Evolutionary conservation across 1,140 invertebrate species (phyloP), one percentile per base, ranked within the genome.

Genomic region (Himalopsyche phryganea): DNA sequence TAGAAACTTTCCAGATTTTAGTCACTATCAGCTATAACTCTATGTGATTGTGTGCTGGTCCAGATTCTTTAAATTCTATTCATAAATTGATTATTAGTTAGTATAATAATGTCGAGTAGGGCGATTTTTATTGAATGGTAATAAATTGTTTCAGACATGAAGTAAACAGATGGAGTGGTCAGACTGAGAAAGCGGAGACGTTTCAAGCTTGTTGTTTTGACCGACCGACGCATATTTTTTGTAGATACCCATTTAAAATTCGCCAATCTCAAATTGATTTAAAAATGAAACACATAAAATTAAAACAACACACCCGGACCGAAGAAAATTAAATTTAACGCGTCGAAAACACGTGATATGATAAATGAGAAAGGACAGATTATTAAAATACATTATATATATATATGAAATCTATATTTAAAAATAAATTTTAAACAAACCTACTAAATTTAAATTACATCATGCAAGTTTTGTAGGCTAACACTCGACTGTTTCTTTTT

Each of bases 201-300:
- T 23, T 41, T 20, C 11, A 51, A 38, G 35, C 51, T 42, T 50
- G 57, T 32, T 40, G n/a, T 15, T 15, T 40, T 40, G 28, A 40
- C 13, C 47, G 23, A 28, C 23, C 23, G 23, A 28, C 23, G 23
- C 23, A 63, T 17, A 55, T 52, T 46, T 50, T 35, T 59, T 63
- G 61, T 63, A 63, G 61, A 63, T 63, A 63, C 50, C 50, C 35
- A 59, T 63, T 60, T 44, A 58, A 57, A 58, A 62, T 58, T 58
- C 49, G 41, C 23, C 23, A 28, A n/a, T n/a, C n/a, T n/a, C n/a
- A n/a, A n/a, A n/a, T n/a, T n/a, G n/a, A n/a, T n/a, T n/a, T n/a
- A 28, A 28, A 28, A 28, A 5, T 28, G 9, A 28, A 28, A 28
- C 23, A 28, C 4, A 28, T 9, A 9, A 5, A 5, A 5, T 5